Evolutionary conservation across 2,113 vertebrate species (phyloP), one percentile per base, ranked within the genome.

Genomic region (Neodontobutis hainanensis): DNA sequence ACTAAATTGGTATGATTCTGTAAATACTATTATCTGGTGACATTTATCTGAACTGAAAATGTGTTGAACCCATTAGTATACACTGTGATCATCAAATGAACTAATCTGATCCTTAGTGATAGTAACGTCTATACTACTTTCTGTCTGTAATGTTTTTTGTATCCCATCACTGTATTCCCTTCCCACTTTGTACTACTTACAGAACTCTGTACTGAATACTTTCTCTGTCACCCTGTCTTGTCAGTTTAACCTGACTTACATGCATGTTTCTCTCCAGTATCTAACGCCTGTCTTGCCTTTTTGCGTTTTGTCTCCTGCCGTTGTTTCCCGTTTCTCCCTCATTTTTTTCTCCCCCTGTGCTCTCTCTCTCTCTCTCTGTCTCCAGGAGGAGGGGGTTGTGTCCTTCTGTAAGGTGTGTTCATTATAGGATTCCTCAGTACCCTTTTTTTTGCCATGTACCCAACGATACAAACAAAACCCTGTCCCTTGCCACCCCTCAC

Each of bases 381-480:
- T 96, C 94, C 95, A 98, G 96, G 96, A 98, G 92, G 95, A 98
- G 95, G 96, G 94, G 93, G 94, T 94, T 92, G 95, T 96, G 93
- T 95, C 95, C 93, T 98, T 93, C 94, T 98, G 95, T 93, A 95
- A 99, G 97, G 97, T 99, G 95, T 97, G 97, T 99, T 87, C 68
- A 83, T 55, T 38, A 74, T 81, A 89, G 89, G 88, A 86, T 79
- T 79, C 60, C 53, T 85, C 82, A 83, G 78, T 82, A 80, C 76
- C 83, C 72, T 81, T 76, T 38, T n/a, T 76, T 57, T 76, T 66
- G 47, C 73, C 85, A 84, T 88, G 78, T 78, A 74, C 44, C 11
- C 11, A 85, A 81, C 72, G 78, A 82, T 69, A 75, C 35, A 43
- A 70, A 78, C 82, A 75, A 88, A 75, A 34, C 36, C 88, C 83